A percentile compares a stretch with the other conserved stretches of the same genome.
Conservation (phyloP, 2,888 invertebrate species). For the Mayetiola destructor region DNA sequence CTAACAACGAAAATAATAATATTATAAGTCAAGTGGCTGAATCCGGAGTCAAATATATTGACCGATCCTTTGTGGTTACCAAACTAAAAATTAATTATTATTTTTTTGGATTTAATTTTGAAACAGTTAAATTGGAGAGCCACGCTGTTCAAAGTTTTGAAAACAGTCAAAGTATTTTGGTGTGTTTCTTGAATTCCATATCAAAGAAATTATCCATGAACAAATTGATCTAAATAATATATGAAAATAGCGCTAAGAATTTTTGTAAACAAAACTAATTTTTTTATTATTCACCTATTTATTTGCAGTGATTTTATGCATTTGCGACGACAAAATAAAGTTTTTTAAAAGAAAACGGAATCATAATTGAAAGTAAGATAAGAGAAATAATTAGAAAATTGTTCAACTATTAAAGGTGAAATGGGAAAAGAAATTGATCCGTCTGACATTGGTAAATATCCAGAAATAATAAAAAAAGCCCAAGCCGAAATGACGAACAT, state of each 20-base stretch:
- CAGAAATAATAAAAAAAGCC: slow-evolving; percentile 48
- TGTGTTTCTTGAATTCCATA: background rate
- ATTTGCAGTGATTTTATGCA: background rate
- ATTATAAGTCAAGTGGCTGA: too few relatives aligned
- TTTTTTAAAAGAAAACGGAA: too few relatives aligned
- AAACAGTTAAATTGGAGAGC: background rate
- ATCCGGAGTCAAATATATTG: too few relatives aligned
- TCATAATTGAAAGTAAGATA: too few relatives aligned
- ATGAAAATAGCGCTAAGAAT: background rate
- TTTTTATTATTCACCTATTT: slow-evolving; percentile 19
- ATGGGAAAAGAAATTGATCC: slow-evolving; percentile 39
- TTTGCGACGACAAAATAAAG: too few relatives aligned
- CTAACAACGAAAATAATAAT: background rate
- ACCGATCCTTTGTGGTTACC: too few relatives aligned
- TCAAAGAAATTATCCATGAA: background rate
- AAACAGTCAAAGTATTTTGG: background rate
- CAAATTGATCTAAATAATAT: background rate
- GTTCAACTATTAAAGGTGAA: too few relatives aligned
- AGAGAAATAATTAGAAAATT: too few relatives aligned
- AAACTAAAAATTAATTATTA: too few relatives aligned
- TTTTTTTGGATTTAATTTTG: background rate
- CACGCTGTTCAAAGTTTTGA: background rate
- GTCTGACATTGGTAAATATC: slow-evolving; percentile 48
- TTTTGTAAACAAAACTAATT: background rate
- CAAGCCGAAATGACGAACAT: slow-evolving; percentile 60